Evolutionary conservation across 2,888 invertebrate species (phyloP).

Genomic region (Metellina segmentata): DNA sequence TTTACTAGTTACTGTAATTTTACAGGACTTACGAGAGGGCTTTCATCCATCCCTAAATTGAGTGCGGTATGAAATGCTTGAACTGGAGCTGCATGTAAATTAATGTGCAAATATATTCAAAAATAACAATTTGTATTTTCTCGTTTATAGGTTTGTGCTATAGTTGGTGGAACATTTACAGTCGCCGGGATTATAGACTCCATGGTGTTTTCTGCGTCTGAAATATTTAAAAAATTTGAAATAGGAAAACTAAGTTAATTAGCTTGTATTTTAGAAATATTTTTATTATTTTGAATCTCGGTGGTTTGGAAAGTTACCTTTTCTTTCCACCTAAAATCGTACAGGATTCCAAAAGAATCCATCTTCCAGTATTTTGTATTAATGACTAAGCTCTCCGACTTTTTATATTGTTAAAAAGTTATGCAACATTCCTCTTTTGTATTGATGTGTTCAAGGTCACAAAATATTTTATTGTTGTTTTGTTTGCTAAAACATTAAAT

Average conservation of each 20-base stretch:
- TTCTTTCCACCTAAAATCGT: constrained; percentile 29
- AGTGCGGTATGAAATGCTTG: background rate
- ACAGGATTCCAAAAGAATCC: constrained; percentile 32
- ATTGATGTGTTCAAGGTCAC: background rate
- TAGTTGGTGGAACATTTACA: constrained; percentile 84
- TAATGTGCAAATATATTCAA: background rate
- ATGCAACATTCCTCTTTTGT: constrained; percentile 38
- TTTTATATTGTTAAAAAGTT: constrained; percentile 31
- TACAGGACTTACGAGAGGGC: background rate
- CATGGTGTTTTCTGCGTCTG: constrained; percentile 83
- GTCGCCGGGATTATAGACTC: constrained; percentile 85
- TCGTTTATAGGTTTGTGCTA: constrained; percentile 83
- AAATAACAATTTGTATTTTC: constrained; percentile 22
- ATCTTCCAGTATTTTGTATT: constrained; percentile 40
- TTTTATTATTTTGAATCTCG: constrained; percentile 44
- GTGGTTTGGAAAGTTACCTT: constrained; percentile 43
- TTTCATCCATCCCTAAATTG: background rate
- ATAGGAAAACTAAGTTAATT: constrained; percentile 83
- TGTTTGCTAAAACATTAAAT: constrained; percentile 10
- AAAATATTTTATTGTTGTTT: background rate
- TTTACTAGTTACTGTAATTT: background rate
- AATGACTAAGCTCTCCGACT: constrained; percentile 11
- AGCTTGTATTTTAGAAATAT: background rate
- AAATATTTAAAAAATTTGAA: constrained; percentile 83
- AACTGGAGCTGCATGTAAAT: too few relatives aligned